Base-by-base conservation (phyloP, 2,888 invertebrate species). In the Campoletis raptor region DNA sequence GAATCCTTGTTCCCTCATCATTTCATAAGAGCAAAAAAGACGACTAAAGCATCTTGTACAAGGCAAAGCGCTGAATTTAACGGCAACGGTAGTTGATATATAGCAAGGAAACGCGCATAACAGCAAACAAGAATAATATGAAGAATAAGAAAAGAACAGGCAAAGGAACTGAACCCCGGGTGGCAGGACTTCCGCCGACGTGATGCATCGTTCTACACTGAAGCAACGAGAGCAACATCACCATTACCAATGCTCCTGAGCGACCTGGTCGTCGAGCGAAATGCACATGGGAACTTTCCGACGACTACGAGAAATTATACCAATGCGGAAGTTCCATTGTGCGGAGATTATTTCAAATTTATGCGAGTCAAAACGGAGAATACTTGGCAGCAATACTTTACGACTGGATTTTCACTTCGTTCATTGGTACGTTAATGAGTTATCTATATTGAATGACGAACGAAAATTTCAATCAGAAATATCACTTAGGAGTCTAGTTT, bases 201-300 rank as follows among this genome's bases (percentile, higher is more conserved):
- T 91, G 90, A 92, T 90, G 87, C 90, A 92, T 91, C 81, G 90
- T 87, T 85, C 88, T 67, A 72, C 74, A 78, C 64, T 74, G 73
- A 12, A 72, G 67, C 64, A 72, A 72, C 40, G 64, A 52, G 79
- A 76, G 48, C 72, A 76, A 40, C 70, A 70, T 72, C 74, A 70
- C 45, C 70, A 84, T 52, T 76, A 66, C 70, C 36, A 21, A 66
- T 79, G 66, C 40, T 54, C 8, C 36, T 76, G 18, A 48, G 73
- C 74, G 40, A 69, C 18, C 61, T 74, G 24, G 66, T 40, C 80
- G 67, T 54, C 66, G 18, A 36, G 64, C 57, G 30, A 74, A 72
- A 30, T 67, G 10, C 48, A 73, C 66, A 21, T 21, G 42, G 74
- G 54, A 57, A 21, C 10, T 21, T 42, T 52, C 54, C 42, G 67